Percentiles rank a stretch among this genome's conserved stretches.
phyloP scores from a whole-genome alignment of 2,797 vertebrate species.

The Agapornis canus region DNA sequence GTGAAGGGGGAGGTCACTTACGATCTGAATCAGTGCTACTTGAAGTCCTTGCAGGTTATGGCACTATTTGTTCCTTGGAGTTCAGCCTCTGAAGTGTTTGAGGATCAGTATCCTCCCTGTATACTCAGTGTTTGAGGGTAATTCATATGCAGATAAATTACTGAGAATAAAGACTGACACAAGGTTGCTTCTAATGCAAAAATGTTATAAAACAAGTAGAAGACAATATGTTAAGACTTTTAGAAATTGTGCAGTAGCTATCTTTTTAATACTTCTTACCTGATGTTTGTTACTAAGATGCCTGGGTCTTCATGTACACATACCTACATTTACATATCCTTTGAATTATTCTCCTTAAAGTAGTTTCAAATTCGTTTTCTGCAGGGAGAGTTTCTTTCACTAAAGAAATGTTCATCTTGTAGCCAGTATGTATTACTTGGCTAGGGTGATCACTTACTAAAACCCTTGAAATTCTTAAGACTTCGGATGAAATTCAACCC shows the following conservation, averaged over 20 bases:
- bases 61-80: not conserved
- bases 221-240: not conserved
- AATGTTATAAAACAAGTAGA: not conserved
- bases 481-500: slow-evolving; percentile 35
- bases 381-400: not conserved
- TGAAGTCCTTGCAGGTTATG: not conserved
- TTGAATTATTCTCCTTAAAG: not conserved
- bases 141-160: not conserved
- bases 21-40: not conserved
- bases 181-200: not conserved
- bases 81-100: not conserved
- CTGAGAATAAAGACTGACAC: not conserved
- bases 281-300: not conserved
- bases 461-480: slow-evolving; percentile 8
- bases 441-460: not conserved
- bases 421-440: slow-evolving; percentile 24
- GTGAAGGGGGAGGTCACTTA: not conserved
- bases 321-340: not conserved
- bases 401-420: not conserved
- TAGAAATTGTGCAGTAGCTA: not conserved
- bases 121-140: not conserved
- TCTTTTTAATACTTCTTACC: not conserved
- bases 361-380: not conserved
- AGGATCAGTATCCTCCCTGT: not conserved
- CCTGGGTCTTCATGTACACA: not conserved